These are phyloP conservation scores for Heterotilapia buettikoferi DNA, from an alignment of 2,113 vertebrate genomes.

Conservation along the genomic window DNA sequence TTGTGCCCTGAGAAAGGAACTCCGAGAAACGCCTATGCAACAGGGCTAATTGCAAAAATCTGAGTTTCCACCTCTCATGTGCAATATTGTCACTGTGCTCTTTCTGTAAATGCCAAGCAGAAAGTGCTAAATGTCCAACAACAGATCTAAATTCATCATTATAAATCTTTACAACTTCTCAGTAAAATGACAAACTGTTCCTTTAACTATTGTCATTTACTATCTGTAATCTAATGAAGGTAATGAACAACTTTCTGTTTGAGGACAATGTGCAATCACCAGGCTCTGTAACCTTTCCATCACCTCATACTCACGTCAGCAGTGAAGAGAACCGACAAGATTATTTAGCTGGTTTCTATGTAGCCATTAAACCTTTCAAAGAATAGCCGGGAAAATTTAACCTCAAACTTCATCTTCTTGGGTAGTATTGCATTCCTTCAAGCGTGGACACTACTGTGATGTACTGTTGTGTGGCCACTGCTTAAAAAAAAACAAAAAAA, in stretches of 20 bases:
- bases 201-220: background rate
- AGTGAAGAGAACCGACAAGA: background rate
- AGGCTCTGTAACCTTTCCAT: background rate
- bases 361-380: background rate
- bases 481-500: background rate
- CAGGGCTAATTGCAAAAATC: background rate
- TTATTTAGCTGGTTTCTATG: background rate
- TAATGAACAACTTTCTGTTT: background rate
- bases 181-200: background rate
- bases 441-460: background rate
- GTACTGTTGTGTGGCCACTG: background rate
- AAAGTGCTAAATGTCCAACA: background rate
- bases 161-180: background rate
- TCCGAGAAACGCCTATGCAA: background rate
- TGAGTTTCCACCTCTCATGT: background rate
- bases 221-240: background rate
- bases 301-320: background rate
- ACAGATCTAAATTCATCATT: background rate
- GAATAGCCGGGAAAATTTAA: background rate
- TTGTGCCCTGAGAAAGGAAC: background rate
- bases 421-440: background rate
- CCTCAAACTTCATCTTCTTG: background rate
- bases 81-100: background rate
- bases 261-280: background rate
- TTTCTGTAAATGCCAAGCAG: accelerated